Evolutionary conservation across 2,113 vertebrate species (phyloP).

Genomic region (Antidorcas marsupialis): DNA sequence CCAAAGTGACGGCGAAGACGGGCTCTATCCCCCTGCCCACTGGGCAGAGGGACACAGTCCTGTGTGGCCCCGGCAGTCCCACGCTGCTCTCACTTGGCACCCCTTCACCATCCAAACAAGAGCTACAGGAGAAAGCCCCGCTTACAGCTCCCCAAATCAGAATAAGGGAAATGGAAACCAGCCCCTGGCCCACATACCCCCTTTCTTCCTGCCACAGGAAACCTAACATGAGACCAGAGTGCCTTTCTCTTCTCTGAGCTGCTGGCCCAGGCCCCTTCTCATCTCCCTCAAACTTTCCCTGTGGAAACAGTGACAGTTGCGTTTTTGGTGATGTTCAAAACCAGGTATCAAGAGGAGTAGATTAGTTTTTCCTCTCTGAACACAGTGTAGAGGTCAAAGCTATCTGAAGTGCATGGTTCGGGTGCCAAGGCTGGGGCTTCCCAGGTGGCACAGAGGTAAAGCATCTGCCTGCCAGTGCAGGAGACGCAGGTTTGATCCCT

Average conservation of each 20-base stretch:
- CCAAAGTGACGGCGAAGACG: background rate
- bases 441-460: background rate
- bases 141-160: background rate
- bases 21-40: background rate
- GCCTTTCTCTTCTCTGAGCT: background rate
- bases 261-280: background rate
- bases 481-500: background rate
- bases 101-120: background rate
- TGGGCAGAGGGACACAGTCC: background rate
- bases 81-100: too few relatives aligned
- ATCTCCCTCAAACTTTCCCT: background rate
- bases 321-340: background rate
- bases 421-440: background rate
- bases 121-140: background rate
- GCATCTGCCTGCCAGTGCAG: background rate
- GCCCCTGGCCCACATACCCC: accelerated
- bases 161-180: background rate
- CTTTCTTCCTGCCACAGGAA: background rate
- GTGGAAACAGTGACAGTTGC: background rate
- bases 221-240: accelerated
- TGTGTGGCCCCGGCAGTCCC: accelerated
- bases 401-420: background rate
- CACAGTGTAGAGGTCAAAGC: background rate
- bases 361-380: background rate
- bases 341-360: background rate